Percentiles rank a stretch among this genome's conserved stretches.
Conservation (phyloP, 2,113 vertebrate genomes). For the Empidonax traillii region DNA sequence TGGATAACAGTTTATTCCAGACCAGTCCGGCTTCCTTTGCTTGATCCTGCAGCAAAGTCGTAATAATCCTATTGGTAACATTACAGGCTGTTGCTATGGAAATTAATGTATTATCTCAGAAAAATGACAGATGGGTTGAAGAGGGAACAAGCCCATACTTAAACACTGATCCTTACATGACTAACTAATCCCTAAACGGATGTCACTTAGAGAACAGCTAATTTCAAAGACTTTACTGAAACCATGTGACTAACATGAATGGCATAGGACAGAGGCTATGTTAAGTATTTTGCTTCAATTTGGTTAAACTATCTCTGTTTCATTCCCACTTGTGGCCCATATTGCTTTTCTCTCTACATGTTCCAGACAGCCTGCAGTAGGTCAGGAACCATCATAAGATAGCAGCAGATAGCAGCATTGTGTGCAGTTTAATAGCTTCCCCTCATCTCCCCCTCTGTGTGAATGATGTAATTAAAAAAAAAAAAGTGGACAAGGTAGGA, state of each 20-base stretch:
- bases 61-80: constrained; percentile 54
- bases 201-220: constrained; percentile 52
- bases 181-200: constrained; percentile 53
- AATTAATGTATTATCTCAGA: constrained; percentile 62
- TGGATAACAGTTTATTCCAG: constrained; percentile 24
- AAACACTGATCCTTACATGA: constrained; percentile 54
- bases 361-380: background rate
- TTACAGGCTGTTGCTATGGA: constrained; percentile 58
- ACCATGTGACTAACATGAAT: background rate
- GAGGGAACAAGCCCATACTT: constrained; percentile 42
- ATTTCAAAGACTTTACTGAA: constrained; percentile 44
- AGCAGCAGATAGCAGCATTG: background rate
- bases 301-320: background rate
- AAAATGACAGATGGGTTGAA: constrained; percentile 68
- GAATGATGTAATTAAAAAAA: background rate
- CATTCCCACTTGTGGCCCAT: background rate
- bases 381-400: background rate
- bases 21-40: background rate
- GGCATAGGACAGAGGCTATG: background rate
- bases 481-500: background rate
- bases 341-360: background rate
- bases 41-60: constrained; percentile 25
- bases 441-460: background rate
- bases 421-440: background rate
- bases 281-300: background rate